Evolutionary conservation across 2,888 invertebrate species (phyloP).

Genomic region (Plagodis pulveraria): DNA sequence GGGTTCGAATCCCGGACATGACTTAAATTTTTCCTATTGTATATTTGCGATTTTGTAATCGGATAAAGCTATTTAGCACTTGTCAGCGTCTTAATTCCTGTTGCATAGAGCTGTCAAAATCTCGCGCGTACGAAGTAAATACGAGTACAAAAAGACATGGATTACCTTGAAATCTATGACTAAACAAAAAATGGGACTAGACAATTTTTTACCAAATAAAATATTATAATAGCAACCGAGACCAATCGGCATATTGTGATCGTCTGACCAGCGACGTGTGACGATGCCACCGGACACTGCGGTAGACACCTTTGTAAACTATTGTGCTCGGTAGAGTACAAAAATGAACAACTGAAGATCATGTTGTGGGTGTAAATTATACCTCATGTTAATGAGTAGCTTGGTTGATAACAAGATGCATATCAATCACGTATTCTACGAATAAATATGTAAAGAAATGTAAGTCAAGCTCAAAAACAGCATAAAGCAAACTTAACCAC

Average conservation of each 20-base stretch:
- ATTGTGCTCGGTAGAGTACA: slow-evolving; percentile 14
- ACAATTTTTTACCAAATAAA: slow-evolving; percentile 13
- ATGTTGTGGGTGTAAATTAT: slow-evolving; percentile 25
- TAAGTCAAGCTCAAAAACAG: too few species aligned
- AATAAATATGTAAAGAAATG: too few species aligned
- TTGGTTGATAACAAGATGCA: neutral
- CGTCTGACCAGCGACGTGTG: slow-evolving; percentile 61
- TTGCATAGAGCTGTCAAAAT: too few species aligned
- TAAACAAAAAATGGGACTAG: slow-evolving; percentile 2
- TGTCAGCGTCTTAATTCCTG: too few species aligned
- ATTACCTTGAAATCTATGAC: slow-evolving; percentile 3
- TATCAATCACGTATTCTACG: too few species aligned
- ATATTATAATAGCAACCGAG: slow-evolving; percentile 35
- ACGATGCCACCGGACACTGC: slow-evolving; percentile 69
- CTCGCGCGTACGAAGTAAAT: too few species aligned
- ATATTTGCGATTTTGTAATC: too few species aligned
- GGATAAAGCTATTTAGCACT: too few species aligned
- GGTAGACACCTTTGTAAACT: slow-evolving; percentile 46
- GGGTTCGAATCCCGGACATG: too few species aligned
- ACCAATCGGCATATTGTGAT: slow-evolving; percentile 55
- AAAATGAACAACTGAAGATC: slow-evolving; percentile 29
- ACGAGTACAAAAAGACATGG: neutral
- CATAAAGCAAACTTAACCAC: too few species aligned
- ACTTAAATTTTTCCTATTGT: too few species aligned
- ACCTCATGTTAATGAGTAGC: slow-evolving; percentile 14